Conservation (phyloP, 1,140 invertebrate species). For the Monochamus saltuarius region DNA sequence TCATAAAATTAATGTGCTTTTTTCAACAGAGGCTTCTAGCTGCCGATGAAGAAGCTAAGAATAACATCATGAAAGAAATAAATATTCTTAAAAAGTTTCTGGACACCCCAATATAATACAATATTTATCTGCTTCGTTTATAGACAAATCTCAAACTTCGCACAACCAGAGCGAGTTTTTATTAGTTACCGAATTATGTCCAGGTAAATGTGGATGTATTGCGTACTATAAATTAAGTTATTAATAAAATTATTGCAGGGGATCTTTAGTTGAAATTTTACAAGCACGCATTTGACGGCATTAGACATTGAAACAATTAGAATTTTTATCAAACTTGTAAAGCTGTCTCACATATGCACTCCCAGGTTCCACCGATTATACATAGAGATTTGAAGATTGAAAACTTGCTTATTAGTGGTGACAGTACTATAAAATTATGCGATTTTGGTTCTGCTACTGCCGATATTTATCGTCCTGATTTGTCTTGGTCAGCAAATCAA, state of each 20-base stretch:
- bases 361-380: constrained; percentile 81
- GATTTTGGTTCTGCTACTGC: constrained; percentile 97
- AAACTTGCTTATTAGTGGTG: constrained; percentile 69
- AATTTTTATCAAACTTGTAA: constrained; percentile 87
- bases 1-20: constrained; percentile 26
- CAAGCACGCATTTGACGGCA: constrained; percentile 62
- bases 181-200: constrained; percentile 47
- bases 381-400: constrained; percentile 91
- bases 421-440: constrained; percentile 92
- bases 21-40: constrained; percentile 69
- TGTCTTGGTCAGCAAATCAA: constrained; percentile 89
- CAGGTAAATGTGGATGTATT: constrained; percentile 31
- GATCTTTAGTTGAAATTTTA: constrained; percentile 80
- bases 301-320: constrained; percentile 76
- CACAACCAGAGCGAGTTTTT: constrained; percentile 57
- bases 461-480: constrained; percentile 79
- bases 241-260: constrained; percentile 57
- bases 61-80: constrained; percentile 76
- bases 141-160: constrained; percentile 66
- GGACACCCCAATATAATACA: constrained; percentile 81
- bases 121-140: constrained; percentile 72
- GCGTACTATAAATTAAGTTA: background rate
- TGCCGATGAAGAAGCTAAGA: constrained; percentile 75
- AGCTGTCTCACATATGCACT: constrained; percentile 92
- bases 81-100: constrained; percentile 74